Conservation (phyloP, 2,113 vertebrate species). For the Sisor rabdophorus region DNA sequence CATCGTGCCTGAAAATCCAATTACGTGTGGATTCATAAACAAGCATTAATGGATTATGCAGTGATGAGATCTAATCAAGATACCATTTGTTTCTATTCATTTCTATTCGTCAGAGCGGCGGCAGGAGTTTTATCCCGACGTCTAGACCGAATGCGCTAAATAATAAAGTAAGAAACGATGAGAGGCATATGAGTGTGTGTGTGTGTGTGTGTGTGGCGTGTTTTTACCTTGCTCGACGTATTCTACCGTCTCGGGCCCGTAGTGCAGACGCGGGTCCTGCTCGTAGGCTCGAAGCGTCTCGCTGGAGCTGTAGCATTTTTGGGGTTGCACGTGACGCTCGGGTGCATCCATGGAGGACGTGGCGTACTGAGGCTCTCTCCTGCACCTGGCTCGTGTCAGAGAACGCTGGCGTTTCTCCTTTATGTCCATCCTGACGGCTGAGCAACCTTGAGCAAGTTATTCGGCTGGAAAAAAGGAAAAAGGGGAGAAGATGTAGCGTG, state of each 20-base stretch:
- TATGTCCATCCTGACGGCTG: slow-evolving; percentile 69
- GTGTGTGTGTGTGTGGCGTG: too few species aligned
- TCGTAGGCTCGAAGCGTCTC: slow-evolving; percentile 81
- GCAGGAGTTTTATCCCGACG: background rate
- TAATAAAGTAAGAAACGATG: background rate
- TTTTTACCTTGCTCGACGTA: slow-evolving; percentile 80
- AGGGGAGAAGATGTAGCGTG: background rate
- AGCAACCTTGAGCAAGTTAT: background rate
- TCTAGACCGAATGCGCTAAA: background rate
- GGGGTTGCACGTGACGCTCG: slow-evolving; percentile 75
- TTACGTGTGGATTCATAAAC: slow-evolving; percentile 22
- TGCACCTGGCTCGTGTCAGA: slow-evolving; percentile 70
- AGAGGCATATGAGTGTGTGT: background rate
- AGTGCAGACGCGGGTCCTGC: slow-evolving; percentile 77
- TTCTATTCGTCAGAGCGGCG: slow-evolving; percentile 32
- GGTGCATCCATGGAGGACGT: slow-evolving; percentile 79
- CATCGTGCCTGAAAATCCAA: slow-evolving; percentile 27
- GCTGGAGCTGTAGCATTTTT: slow-evolving; percentile 83
- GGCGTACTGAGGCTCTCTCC: slow-evolving; percentile 78
- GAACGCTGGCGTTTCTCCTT: slow-evolving; percentile 80
- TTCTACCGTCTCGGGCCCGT: slow-evolving; percentile 77
- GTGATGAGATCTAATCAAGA: slow-evolving; percentile 30
- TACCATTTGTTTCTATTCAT: slow-evolving; percentile 38
- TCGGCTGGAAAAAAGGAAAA: slow-evolving; percentile 31
- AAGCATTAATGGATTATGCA: slow-evolving; percentile 39